Evolutionary conservation across 2,797 vertebrate species (phyloP).

Genomic region (Oreonectes daqikongensis): DNA sequence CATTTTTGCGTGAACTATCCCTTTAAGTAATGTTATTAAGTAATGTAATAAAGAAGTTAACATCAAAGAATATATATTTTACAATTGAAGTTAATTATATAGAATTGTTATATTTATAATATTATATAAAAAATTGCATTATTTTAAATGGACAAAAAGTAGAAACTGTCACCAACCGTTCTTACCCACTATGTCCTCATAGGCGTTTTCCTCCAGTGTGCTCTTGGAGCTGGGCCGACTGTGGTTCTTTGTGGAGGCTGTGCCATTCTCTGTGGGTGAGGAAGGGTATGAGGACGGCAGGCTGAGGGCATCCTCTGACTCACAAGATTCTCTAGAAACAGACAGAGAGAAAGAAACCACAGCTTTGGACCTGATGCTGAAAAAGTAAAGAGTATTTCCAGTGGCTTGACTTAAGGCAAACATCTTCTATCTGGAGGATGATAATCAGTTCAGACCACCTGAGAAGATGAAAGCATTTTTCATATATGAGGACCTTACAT

Average conservation of each 20-base stretch:
- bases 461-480: constrained; percentile 47
- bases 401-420: constrained; percentile 18
- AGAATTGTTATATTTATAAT: no score
- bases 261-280: constrained; percentile 92
- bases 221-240: constrained; percentile 89
- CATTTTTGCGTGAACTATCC: no score
- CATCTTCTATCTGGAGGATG: constrained; percentile 3
- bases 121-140: neutral
- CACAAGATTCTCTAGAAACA: constrained; percentile 87
- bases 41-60: no score
- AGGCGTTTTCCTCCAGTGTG: constrained; percentile 98
- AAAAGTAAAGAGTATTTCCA: constrained; percentile 12
- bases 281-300: constrained; percentile 84
- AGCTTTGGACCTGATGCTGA: constrained; percentile 22
- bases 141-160: neutral
- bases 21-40: no score
- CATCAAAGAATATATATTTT: no score
- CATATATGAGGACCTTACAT: constrained; percentile 16
- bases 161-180: constrained; percentile 2
- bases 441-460: constrained; percentile 46
- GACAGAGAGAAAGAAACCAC: constrained; percentile 14
- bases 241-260: constrained; percentile 74
- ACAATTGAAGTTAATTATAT: no score
- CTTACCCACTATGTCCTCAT: constrained; percentile 99
- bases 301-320: constrained; percentile 89